Percentiles rank a stretch among this genome's conserved stretches.
Evolutionary conservation across 2,888 invertebrate species (phyloP).

Genomic region (Drosophila neonasuta): DNA sequence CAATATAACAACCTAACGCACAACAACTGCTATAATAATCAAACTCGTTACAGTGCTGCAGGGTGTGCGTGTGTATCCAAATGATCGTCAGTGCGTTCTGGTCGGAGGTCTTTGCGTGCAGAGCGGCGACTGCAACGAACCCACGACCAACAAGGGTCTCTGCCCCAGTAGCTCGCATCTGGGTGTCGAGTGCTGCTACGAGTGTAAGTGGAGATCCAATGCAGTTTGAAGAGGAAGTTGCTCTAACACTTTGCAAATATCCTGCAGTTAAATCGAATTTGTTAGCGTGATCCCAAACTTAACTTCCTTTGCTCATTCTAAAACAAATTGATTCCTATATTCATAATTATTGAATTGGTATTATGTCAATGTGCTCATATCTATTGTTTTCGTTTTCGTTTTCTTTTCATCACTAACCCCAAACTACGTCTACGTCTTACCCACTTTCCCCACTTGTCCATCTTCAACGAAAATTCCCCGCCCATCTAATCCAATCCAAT

Average conservation of each 20-base stretch:
- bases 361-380: slow-evolving; percentile 47
- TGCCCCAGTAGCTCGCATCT: slow-evolving; percentile 74
- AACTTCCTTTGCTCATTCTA: slow-evolving; percentile 1
- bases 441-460: neutral
- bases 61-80: slow-evolving; percentile 78
- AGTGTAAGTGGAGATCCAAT: slow-evolving; percentile 70
- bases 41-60: slow-evolving; percentile 67
- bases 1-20: too few relatives aligned
- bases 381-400: slow-evolving; percentile 11
- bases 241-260: slow-evolving; percentile 18
- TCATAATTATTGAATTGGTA: slow-evolving; percentile 45
- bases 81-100: slow-evolving; percentile 79
- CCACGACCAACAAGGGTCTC: slow-evolving; percentile 77
- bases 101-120: slow-evolving; percentile 81
- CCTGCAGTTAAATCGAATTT: slow-evolving; percentile 27
- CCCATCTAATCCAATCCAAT: slow-evolving; percentile 17
- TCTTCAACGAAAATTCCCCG: slow-evolving; percentile 3
- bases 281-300: slow-evolving; percentile 19
- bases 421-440: slow-evolving; percentile 15
- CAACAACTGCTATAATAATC: neutral
- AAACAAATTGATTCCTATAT: slow-evolving; percentile 29
- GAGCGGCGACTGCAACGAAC: slow-evolving; percentile 72
- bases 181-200: slow-evolving; percentile 81
- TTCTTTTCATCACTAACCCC: slow-evolving; percentile 33
- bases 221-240: neutral